Evolutionary conservation across 2,113 vertebrate species (phyloP).

Genomic region (Bagarius yarrelli): DNA sequence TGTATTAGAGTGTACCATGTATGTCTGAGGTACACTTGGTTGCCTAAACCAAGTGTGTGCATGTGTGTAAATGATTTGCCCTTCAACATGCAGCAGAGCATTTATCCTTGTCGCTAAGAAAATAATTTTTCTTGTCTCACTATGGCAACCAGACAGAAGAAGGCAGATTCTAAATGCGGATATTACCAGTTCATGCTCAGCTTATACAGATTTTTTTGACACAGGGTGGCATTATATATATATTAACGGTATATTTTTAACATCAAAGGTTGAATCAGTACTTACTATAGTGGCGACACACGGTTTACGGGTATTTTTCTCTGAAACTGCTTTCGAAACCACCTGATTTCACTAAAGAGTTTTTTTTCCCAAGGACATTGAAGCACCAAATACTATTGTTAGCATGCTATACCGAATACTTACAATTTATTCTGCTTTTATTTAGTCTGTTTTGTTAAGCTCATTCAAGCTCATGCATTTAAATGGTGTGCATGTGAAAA

Average conservation of each 20-base stretch:
- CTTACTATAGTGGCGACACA: not conserved
- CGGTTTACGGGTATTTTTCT: not conserved
- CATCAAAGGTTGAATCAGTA: not conserved
- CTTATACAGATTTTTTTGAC: not conserved
- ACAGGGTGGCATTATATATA: not conserved
- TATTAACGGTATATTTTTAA: not conserved
- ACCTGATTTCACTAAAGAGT: not conserved
- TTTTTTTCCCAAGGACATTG: not conserved
- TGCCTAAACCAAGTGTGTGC: not conserved
- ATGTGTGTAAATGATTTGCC: not conserved
- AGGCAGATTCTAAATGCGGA: conserved; percentile 29
- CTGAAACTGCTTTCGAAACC: not conserved
- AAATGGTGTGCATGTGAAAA: not conserved
- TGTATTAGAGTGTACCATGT: not conserved
- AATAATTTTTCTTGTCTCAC: conserved; percentile 13
- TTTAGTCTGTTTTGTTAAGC: conserved; percentile 2
- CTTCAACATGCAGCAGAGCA: not conserved
- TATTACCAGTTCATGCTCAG: not conserved
- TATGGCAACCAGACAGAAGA: conserved; percentile 7
- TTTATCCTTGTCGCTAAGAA: not conserved
- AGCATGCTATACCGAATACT: not conserved
- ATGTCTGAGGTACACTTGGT: not conserved
- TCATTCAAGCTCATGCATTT: conserved; percentile 2
- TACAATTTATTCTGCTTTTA: not conserved
- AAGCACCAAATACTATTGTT: too few relatives aligned